A percentile compares a stretch with the other conserved stretches of the same genome.
Conservation (phyloP, 2,888 invertebrate genomes). For the Tachina grossa region DNA sequence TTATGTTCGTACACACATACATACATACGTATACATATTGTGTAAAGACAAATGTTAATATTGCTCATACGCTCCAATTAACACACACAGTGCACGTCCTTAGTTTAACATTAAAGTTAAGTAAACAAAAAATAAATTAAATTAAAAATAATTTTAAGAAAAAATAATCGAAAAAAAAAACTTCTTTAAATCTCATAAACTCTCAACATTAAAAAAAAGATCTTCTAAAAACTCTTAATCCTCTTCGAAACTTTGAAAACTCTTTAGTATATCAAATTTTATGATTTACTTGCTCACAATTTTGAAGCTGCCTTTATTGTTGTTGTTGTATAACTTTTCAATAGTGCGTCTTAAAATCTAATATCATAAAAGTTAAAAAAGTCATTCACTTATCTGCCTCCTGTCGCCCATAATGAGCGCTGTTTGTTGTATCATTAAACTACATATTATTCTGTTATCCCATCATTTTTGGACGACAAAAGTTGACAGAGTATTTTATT, state of each 20-base stretch:
- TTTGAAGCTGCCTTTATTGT: background rate
- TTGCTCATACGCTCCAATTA: no score
- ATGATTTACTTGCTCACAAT: background rate
- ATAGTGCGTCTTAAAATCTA: background rate
- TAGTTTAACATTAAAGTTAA: no score
- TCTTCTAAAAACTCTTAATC: background rate
- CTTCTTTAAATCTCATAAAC: no score
- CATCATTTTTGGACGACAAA: conserved; percentile 43
- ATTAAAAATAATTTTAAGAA: no score
- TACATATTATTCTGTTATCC: conserved; percentile 45
- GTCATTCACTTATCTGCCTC: background rate
- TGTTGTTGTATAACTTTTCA: background rate
- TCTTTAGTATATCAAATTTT: background rate
- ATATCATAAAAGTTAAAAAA: background rate
- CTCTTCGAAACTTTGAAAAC: background rate
- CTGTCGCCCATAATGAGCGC: conserved; percentile 25
- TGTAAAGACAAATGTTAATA: no score
- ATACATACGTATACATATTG: no score
- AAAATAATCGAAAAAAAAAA: no score
- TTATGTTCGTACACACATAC: no score
- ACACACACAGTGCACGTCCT: no score
- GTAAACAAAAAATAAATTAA: no score
- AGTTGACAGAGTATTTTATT: conserved; percentile 44
- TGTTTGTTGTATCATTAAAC: conserved; percentile 35
- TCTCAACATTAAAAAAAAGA: no score